Evolutionary conservation across 2,797 vertebrate species (phyloP).

Genomic region (Staurois parvus): DNA sequence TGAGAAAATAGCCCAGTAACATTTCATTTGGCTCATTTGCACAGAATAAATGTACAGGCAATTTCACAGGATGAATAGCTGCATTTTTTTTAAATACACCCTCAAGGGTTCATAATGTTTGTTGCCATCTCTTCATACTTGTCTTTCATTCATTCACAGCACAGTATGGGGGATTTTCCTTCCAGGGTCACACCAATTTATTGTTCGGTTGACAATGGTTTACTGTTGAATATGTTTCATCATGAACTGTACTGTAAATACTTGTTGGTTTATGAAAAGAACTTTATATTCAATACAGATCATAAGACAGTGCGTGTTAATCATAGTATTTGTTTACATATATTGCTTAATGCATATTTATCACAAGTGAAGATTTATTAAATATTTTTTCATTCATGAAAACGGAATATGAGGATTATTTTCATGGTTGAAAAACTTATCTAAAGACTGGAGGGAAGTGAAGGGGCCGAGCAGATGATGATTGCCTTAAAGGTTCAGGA

Average conservation of each 20-base stretch:
- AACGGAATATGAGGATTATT: not conserved
- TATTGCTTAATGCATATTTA: slow-evolving; percentile 49
- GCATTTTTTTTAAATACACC: too few species aligned
- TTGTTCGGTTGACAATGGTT: not conserved
- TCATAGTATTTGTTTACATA: slow-evolving; percentile 38
- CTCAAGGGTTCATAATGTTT: too few species aligned
- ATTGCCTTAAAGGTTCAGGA: too few species aligned
- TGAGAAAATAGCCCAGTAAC: too few species aligned
- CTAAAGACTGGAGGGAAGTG: too few species aligned
- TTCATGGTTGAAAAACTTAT: too few species aligned
- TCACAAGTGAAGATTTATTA: slow-evolving; percentile 49
- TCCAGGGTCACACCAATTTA: not conserved
- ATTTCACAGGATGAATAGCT: too few species aligned
- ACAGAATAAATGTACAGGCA: too few species aligned
- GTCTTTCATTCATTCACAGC: not conserved
- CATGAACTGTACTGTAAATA: slow-evolving; percentile 42
- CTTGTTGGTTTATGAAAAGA: slow-evolving; percentile 37
- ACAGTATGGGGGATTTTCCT: not conserved
- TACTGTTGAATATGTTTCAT: not conserved
- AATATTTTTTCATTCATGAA: slow-evolving; percentile 57
- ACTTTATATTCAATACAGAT: slow-evolving; percentile 15
- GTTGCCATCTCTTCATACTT: too few species aligned
- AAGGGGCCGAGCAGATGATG: too few species aligned
- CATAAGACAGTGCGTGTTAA: slow-evolving; percentile 11
- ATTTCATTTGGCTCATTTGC: too few species aligned